A percentile compares a stretch with the other conserved stretches of the same genome.
Conservation (phyloP, 1,140 invertebrate species). For the Cyclina sinensis region DNA sequence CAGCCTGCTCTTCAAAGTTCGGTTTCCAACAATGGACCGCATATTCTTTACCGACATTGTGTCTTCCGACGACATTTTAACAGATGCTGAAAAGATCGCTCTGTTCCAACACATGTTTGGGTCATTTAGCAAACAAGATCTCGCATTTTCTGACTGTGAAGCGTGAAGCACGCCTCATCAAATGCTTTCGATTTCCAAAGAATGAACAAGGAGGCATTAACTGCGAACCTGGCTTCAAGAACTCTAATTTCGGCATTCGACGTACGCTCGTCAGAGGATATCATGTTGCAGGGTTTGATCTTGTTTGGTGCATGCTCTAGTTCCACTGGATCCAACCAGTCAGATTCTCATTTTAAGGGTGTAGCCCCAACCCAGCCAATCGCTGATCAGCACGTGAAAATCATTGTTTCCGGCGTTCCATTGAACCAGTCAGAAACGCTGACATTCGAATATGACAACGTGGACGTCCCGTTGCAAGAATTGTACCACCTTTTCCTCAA, state of each 20-base stretch:
- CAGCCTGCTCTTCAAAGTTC: slow-evolving; percentile 13
- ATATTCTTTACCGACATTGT: slow-evolving; percentile 61
- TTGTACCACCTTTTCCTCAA: slow-evolving; percentile 52
- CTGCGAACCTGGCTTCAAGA: slow-evolving; percentile 66
- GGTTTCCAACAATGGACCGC: slow-evolving; percentile 66
- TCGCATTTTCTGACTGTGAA: slow-evolving; percentile 52
- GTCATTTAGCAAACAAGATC: slow-evolving; percentile 43
- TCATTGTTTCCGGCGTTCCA: slow-evolving; percentile 55
- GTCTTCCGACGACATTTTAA: slow-evolving; percentile 57
- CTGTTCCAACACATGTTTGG: slow-evolving; percentile 66
- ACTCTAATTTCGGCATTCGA: slow-evolving; percentile 66
- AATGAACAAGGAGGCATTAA: slow-evolving; percentile 47
- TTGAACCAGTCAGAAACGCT: slow-evolving; percentile 48
- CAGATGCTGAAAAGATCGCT: slow-evolving; percentile 41
- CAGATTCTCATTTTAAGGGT: slow-evolving; percentile 20
- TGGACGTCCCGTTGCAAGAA: slow-evolving; percentile 60
- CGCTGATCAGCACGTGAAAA: slow-evolving; percentile 60
- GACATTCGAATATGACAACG: slow-evolving; percentile 58
- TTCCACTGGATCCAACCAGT: slow-evolving; percentile 44
- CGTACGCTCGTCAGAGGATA: slow-evolving; percentile 59
- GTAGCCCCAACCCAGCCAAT: slow-evolving; percentile 13
- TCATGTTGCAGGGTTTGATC: slow-evolving; percentile 59
- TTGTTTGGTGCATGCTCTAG: slow-evolving; percentile 59
- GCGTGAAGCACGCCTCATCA: slow-evolving; percentile 61
- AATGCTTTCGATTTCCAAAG: slow-evolving; percentile 60